phyloP scores from a whole-genome alignment of 2,113 vertebrate species.

The Campylorhamphus procurvoides region DNA sequence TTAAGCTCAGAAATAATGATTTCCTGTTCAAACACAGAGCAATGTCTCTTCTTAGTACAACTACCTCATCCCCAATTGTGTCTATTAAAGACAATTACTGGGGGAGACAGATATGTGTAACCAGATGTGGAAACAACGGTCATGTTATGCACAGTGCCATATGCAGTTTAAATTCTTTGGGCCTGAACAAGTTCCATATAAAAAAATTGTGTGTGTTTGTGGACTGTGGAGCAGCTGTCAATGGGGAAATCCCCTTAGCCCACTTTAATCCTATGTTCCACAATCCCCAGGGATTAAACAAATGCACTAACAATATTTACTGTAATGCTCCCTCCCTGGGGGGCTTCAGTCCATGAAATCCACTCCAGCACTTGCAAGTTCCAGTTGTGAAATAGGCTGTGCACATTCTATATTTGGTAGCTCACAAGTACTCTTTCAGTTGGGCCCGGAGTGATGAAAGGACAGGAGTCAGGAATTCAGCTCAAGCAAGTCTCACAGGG shows the following conservation, averaged over 20 bases:
- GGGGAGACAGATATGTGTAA: constrained; percentile 40
- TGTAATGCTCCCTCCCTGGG: constrained; percentile 17
- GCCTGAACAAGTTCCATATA: constrained; percentile 19
- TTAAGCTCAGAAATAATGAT: constrained; percentile 48
- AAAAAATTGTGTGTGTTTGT: constrained; percentile 21
- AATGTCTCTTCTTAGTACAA: constrained; percentile 44
- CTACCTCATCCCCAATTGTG: constrained; percentile 44
- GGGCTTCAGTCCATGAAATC: constrained; percentile 50
- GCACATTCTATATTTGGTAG: constrained; percentile 46
- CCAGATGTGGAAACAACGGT: constrained; percentile 50
- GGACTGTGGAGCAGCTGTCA: constrained; percentile 57
- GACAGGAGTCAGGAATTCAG: constrained; percentile 40
- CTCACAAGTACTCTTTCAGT: constrained; percentile 15
- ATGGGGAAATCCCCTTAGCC: constrained; percentile 62
- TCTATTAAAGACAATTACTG: constrained; percentile 60
- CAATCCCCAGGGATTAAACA: constrained; percentile 51
- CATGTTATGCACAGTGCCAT: background rate
- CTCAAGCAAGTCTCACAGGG: background rate
- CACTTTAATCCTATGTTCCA: constrained; percentile 46
- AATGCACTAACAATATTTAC: constrained; percentile 55
- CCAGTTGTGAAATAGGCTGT: constrained; percentile 30
- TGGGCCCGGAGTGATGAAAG: constrained; percentile 42
- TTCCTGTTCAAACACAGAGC: constrained; percentile 54
- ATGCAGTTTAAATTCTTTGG: constrained; percentile 52
- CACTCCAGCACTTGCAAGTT: constrained; percentile 46